phyloP scores from a whole-genome alignment of 1,140 invertebrate genomes.

The Sminthurides bifidus region DNA sequence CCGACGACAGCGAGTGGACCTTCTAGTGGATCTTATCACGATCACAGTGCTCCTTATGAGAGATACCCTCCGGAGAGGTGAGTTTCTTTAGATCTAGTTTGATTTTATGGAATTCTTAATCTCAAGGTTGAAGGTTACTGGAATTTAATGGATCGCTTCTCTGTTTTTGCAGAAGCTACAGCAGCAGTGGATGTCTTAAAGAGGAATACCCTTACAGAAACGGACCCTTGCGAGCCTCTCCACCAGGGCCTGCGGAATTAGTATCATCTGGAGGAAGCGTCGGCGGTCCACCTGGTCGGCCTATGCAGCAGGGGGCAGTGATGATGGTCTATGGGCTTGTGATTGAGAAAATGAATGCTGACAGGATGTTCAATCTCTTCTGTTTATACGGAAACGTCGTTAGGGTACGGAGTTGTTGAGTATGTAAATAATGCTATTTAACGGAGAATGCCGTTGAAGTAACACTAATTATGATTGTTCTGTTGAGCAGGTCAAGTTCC shows the following conservation, averaged over 20 bases:
- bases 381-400: constrained; percentile 97
- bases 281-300: constrained; percentile 29
- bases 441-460: background rate
- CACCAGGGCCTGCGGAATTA: constrained; percentile 36
- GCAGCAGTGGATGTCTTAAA: constrained; percentile 20
- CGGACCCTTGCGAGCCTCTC: constrained; percentile 24
- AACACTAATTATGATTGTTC: background rate
- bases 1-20: constrained; percentile 19
- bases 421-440: background rate
- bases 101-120: background rate
- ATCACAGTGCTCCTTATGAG: constrained; percentile 26
- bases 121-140: no score
- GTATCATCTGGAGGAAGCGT: constrained; percentile 30
- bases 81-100: background rate
- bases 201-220: constrained; percentile 27
- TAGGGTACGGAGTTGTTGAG: constrained; percentile 53
- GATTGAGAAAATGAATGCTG: constrained; percentile 83
- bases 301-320: constrained; percentile 63
- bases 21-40: constrained; percentile 12
- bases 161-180: constrained; percentile 18
- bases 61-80: constrained; percentile 31
- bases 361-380: constrained; percentile 96
- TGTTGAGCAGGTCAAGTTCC: constrained; percentile 76
- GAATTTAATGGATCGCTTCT: no score
- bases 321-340: constrained; percentile 98